A percentile compares a stretch with the other conserved stretches of the same genome.
phyloP scores from a whole-genome alignment of 2,113 vertebrate species.

The Anguilla japonica region DNA sequence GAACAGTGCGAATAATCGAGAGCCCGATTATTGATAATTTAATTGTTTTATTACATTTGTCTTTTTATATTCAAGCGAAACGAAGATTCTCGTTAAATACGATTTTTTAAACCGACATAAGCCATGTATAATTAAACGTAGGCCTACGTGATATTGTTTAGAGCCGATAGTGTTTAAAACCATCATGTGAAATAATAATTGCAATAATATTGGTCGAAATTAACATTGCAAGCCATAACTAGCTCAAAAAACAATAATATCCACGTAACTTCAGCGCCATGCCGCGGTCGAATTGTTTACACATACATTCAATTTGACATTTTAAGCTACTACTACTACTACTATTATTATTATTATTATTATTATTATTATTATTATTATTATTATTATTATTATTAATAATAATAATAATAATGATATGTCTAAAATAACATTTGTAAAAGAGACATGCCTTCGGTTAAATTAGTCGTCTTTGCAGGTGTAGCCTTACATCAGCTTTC shows the following conservation, averaged over 20 bases:
- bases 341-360: neutral
- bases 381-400: no score
- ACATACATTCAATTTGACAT: neutral
- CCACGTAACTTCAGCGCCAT: slow-evolving; percentile 56
- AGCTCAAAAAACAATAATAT: neutral
- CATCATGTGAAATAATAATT: neutral
- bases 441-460: neutral
- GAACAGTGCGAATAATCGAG: no score
- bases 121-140: no score
- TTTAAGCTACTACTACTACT: neutral
- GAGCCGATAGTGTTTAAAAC: neutral
- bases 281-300: slow-evolving; percentile 48
- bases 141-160: neutral
- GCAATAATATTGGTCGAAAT: neutral
- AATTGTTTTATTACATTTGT: no score
- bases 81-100: no score
- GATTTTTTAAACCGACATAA: no score
- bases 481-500: neutral
- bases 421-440: neutral
- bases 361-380: no score
- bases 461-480: neutral
- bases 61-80: no score
- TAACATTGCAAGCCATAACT: neutral
- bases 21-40: no score
- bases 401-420: neutral